Evolutionary conservation across 2,113 vertebrate species (phyloP).

Genomic region (Pelodiscus sinensis): DNA sequence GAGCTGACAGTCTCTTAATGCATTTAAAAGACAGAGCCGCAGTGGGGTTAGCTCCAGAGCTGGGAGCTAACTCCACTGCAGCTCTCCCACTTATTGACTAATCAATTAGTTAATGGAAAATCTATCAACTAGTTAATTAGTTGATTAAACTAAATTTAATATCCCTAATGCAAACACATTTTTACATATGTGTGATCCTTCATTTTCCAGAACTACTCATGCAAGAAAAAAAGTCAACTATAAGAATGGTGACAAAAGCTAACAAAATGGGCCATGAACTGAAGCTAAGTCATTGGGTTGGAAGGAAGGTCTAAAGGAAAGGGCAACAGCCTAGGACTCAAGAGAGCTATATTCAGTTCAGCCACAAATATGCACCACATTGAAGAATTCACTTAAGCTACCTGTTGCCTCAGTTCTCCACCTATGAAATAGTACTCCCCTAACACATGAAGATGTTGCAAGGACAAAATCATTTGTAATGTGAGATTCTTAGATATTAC

Average conservation of each 20-base stretch:
- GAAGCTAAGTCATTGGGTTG: neutral
- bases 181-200: neutral
- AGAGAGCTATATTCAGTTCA: neutral
- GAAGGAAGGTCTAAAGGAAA: neutral
- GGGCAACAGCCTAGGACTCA: neutral
- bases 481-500: rapidly evolving
- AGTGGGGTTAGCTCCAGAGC: no score
- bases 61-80: no score
- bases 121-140: no score
- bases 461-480: neutral
- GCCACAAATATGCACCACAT: neutral
- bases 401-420: neutral
- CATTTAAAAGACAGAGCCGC: no score
- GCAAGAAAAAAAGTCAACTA: neutral
- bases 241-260: neutral
- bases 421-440: neutral
- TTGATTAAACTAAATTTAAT: no score
- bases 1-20: no score
- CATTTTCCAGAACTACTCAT: neutral
- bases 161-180: neutral
- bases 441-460: neutral
- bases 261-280: neutral
- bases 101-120: no score
- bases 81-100: no score
- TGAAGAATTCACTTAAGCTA: neutral